These are phyloP conservation scores for Cochlearius cochlearius DNA, from an alignment of 2,113 vertebrate species.

Conservation along the genomic window DNA sequence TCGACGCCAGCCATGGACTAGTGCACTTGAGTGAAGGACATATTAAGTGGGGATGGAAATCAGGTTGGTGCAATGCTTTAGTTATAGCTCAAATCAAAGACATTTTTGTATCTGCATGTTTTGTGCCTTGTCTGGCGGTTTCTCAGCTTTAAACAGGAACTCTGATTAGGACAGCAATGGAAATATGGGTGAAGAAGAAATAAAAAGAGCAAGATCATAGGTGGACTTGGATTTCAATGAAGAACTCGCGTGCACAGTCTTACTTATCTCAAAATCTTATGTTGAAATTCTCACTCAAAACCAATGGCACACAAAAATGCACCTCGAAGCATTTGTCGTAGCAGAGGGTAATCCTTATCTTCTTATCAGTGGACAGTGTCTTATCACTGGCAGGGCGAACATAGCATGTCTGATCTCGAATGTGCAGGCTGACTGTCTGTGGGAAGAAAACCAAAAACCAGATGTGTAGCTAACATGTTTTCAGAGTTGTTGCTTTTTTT, in stretches of 20 bases:
- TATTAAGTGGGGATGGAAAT: neutral
- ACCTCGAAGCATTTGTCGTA: neutral
- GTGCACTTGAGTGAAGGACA: neutral
- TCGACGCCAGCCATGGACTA: neutral
- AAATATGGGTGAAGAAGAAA: neutral
- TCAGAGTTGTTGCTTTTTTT: neutral
- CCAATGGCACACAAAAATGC: accelerated
- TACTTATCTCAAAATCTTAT: neutral
- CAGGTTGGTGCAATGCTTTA: neutral
- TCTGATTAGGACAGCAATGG: neutral
- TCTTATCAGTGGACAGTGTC: neutral
- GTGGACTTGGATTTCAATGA: neutral
- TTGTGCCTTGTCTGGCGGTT: neutral
- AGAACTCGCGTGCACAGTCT: neutral
- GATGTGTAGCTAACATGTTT: neutral
- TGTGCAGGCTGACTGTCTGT: neutral
- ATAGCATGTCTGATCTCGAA: neutral
- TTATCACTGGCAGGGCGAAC: neutral
- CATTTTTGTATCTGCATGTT: neutral
- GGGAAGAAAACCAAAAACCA: neutral
- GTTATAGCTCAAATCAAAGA: neutral
- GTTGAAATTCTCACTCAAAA: neutral
- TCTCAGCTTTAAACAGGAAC: neutral
- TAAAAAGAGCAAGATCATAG: neutral
- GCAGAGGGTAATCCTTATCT: neutral